These are phyloP conservation scores for Dryobotodes eremita DNA, from an alignment of 2,888 invertebrate genomes.

Conservation along the genomic window DNA sequence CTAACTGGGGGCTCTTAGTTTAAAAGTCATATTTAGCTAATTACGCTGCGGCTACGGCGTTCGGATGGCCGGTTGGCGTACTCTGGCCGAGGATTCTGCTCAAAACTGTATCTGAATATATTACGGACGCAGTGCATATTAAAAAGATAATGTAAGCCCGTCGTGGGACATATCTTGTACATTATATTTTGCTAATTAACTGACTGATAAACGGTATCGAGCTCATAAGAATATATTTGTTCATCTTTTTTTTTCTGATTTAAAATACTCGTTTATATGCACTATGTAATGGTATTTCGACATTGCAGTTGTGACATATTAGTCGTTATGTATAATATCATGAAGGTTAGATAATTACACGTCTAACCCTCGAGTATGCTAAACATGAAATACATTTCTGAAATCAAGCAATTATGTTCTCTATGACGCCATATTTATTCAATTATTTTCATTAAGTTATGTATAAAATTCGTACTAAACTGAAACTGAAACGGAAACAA, in stretches of 20 bases:
- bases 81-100: slow-evolving; percentile 73
- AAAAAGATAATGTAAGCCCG: slow-evolving; percentile 69
- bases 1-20: slow-evolving; percentile 82
- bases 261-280: slow-evolving; percentile 40
- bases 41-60: slow-evolving; percentile 81
- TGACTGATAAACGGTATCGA: slow-evolving; percentile 59
- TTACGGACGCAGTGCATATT: slow-evolving; percentile 69
- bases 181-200: slow-evolving; percentile 66
- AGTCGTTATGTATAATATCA: slow-evolving; percentile 19
- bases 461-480: neutral
- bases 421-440: neutral
- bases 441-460: neutral
- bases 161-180: slow-evolving; percentile 64
- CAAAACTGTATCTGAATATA: slow-evolving; percentile 78
- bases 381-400: neutral
- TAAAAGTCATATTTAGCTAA: slow-evolving; percentile 89
- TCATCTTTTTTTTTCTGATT: slow-evolving; percentile 40
- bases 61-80: slow-evolving; percentile 74
- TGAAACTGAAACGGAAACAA: neutral
- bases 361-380: neutral
- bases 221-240: slow-evolving; percentile 41
- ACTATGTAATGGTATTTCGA: slow-evolving; percentile 35
- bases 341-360: slow-evolving; percentile 23
- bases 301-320: slow-evolving; percentile 44
- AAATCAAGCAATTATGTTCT: neutral